Percentiles rank a stretch among this genome's conserved stretches.
These are phyloP conservation scores for Xerus inauris DNA, from an alignment of 2,113 vertebrate genomes.

Conservation along the genomic window DNA sequence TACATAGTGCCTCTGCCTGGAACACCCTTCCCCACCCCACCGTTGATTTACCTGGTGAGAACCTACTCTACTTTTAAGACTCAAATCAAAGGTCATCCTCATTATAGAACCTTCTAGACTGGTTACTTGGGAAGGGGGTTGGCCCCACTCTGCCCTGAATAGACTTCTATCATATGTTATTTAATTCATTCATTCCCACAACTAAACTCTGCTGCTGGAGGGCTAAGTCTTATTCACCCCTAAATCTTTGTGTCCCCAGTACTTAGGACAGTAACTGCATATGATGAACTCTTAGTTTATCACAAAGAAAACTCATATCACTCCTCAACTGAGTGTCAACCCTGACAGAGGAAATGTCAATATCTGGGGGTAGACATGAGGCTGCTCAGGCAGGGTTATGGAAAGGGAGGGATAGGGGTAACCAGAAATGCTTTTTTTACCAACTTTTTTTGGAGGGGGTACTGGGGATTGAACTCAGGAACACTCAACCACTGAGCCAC, in stretches of 20 bases:
- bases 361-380: neutral
- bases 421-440: neutral
- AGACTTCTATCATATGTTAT: neutral
- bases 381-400: neutral
- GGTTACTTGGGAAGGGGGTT: neutral
- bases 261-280: neutral
- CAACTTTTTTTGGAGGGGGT: neutral
- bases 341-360: neutral
- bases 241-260: neutral
- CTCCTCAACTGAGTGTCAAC: neutral
- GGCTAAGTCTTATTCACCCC: neutral
- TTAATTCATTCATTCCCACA: neutral
- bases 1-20: neutral
- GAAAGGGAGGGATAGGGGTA: rapidly evolving
- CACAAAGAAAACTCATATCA: neutral
- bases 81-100: neutral
- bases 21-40: neutral
- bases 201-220: neutral
- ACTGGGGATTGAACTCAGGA: no score
- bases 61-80: neutral
- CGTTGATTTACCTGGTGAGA: neutral
- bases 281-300: neutral
- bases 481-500: no score
- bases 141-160: neutral
- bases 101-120: neutral